Conservation (phyloP, 2,888 invertebrate species). For the Bibio marci region DNA sequence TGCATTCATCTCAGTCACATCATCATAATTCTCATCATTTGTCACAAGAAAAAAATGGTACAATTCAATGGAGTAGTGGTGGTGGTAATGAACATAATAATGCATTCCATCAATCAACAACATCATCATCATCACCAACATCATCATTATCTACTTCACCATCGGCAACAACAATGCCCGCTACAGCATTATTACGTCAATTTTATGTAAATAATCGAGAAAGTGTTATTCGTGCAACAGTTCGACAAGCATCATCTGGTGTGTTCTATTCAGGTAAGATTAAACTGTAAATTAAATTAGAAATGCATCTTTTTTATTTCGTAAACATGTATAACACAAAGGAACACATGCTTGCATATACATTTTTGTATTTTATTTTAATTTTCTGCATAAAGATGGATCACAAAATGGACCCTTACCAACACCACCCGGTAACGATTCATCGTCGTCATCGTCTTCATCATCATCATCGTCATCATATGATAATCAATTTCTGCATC, state of each 20-base stretch:
- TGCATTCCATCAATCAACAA: conserved; percentile 20
- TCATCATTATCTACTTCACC: conserved; percentile 32
- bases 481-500: conserved; percentile 39
- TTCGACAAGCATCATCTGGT: conserved; percentile 27
- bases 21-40: conserved; percentile 14
- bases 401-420: conserved; percentile 62
- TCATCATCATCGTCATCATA: conserved; percentile 30
- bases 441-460: conserved; percentile 16
- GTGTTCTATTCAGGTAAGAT: conserved; percentile 16
- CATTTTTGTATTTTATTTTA: conserved; percentile 2
- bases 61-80: conserved; percentile 88
- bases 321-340: too few relatives aligned
- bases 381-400: conserved; percentile 31
- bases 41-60: conserved; percentile 32
- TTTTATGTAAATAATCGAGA: conserved; percentile 87
- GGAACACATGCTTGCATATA: too few relatives aligned
- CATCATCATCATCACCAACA: conserved; percentile 30
- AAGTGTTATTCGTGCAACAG: conserved; percentile 86
- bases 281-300: not conserved
- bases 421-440: conserved; percentile 81
- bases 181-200: conserved; percentile 75
- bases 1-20: not conserved
- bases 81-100: conserved; percentile 71
- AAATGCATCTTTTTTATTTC: too few relatives aligned
- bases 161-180: conserved; percentile 49